These are phyloP conservation scores for Caenorhabditis angaria DNA, from an alignment of 2,888 invertebrate genomes.

Conservation along the genomic window DNA sequence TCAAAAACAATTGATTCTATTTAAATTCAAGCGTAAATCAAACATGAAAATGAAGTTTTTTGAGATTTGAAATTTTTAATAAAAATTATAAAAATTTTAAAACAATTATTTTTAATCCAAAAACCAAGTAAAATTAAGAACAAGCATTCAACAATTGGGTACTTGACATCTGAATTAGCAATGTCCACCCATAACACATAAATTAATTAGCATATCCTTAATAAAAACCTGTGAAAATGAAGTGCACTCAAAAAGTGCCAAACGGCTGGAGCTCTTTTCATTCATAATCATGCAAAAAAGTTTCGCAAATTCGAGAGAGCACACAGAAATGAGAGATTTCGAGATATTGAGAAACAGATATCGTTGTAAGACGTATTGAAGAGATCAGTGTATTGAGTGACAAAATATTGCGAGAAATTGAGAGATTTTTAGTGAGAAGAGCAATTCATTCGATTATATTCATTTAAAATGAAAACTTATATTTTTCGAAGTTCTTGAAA, in stretches of 20 bases:
- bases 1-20: too few species aligned
- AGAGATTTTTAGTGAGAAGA: not conserved
- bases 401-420: slow-evolving; percentile 1
- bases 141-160: not conserved
- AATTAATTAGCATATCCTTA: not conserved
- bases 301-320: not conserved
- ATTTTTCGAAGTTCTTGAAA: too few species aligned
- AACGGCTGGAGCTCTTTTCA: slow-evolving; percentile 9
- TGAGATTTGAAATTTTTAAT: too few species aligned
- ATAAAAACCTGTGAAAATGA: slow-evolving; percentile 14
- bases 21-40: too few species aligned
- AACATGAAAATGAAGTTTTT: too few species aligned
- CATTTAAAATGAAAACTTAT: too few species aligned
- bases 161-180: not conserved
- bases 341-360: not conserved
- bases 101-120: too few species aligned
- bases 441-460: slow-evolving; percentile 10
- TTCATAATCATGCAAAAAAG: slow-evolving; percentile 3
- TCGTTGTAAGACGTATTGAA: slow-evolving; percentile 5
- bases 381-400: slow-evolving; percentile 6
- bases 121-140: not conserved
- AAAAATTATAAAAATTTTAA: too few species aligned
- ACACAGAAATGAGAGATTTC: not conserved
- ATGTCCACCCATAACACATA: too few species aligned
- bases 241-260: slow-evolving; percentile 27